Evolutionary conservation across 2,888 invertebrate species (phyloP), one percentile per base, ranked within the genome.

Genomic region (Tillus elongatus): DNA sequence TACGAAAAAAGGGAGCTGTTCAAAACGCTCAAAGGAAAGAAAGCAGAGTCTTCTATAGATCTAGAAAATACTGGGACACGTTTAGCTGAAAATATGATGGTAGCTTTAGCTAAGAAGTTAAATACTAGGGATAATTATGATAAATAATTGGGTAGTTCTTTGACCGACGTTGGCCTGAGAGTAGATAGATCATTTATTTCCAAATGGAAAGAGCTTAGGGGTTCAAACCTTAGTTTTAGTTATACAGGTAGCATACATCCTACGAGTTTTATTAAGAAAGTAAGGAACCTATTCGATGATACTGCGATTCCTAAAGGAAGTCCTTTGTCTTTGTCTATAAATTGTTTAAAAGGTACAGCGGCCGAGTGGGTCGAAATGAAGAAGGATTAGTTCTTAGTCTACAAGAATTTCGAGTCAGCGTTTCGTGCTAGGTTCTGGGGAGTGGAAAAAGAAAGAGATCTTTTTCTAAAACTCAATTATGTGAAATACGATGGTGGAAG

Each of bases 341-440:
- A 35, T 35, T 27, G 27, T 28, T 10, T 38, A 10, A 27, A 29
- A 11, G 29, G 34, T 28, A 16, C 14, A n/a, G 29, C 38, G 3
- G 27, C 19, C 1, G 37, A 37, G 24, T 37, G 37, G 37, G 33
- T 15, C 3, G 2, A 13, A 13, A 29, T 19, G 10, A 38, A 38
- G 19, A 29, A 35, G 10, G 12, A 3, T 6, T 13, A 9, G 3
- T 38, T 38, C 12, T 8, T 10, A 13, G 15, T 11, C 1, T 34
- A 15, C 13, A 14, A 35, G 3, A 16, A 13, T 15, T 35, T 38
- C 35, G 8, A 16, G 10, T 12, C 2, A 3, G 15, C 35, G 10
- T 38, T 38, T 12, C 13, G 14, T n/a, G 12, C n/a, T 27, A 38
- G 38, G 28, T 38, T 11, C n/a, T 38, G 34, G 34, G 19, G 34